Base-by-base conservation (phyloP, 2,797 vertebrate genomes). In the Champsocephalus gunnari region DNA sequence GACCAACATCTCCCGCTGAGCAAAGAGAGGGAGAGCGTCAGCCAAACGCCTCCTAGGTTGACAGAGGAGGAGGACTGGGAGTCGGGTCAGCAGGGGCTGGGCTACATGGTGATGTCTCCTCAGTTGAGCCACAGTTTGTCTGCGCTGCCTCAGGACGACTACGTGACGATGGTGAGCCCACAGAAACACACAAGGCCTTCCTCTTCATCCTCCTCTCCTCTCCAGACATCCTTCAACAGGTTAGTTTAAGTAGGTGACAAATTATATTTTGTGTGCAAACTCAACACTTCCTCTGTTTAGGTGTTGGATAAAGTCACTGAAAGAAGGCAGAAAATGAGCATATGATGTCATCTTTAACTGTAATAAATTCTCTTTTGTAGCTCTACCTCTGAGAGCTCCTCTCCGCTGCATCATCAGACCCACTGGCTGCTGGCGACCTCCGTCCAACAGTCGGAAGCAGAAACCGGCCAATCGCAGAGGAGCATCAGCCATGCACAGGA, bases 71-170 rank as follows among this genome's bases (percentile, higher is more conserved):
- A 73, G 48, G n/a, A 17, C 44, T 56, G 21, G 68, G 75, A 82
- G 19, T 49, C 48, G 0, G 7, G 16, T 7, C 74, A 87, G 9
- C 80, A 78, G 28, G 47, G 58, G 0, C 62, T 4, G 2, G 84
- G 67, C 1, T 93, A 93, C 84, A 94, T 95, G 91, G 95, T 89
- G 69, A 94, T 93, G 92, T 89, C 91, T 11, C 89, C 89, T 19
- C 88, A 83, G 59, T 54, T 24, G 11, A 68, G 79, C 56, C 76
- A 5, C 53, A 75, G 60, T 16, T 67, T 69, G 0, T 53, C 73
- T 11, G 60, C 17, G 54, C n/a, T 62, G 16, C 58, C 79, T 64
- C 89, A 73, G 59, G 82, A 91, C 6, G 90, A 92, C 12, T 92
- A 92, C 6, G 51, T 91, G 24, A 56, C 63, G 32, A 92, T 93